phyloP scores from a whole-genome alignment of 1,140 invertebrate species.

The Drosophila subobscura region DNA sequence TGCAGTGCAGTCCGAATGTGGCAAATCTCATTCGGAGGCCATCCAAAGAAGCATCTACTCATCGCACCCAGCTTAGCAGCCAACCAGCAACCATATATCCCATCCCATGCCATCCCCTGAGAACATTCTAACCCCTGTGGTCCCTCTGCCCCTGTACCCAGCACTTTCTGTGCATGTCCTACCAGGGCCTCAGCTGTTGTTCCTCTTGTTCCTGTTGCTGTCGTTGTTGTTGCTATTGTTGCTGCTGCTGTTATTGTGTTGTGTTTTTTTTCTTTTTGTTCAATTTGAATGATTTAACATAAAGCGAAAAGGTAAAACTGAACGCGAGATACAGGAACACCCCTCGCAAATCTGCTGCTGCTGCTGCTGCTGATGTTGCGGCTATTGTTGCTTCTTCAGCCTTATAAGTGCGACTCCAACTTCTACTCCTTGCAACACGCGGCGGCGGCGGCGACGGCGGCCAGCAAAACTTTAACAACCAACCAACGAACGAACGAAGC shows the following conservation, averaged over 20 bases:
- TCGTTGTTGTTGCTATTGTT: constrained; percentile 49
- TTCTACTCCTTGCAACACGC: constrained; percentile 59
- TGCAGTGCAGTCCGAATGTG: constrained; percentile 30
- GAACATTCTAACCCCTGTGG: constrained; percentile 34
- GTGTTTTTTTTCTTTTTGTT: constrained; percentile 53
- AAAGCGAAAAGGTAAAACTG: constrained; percentile 68
- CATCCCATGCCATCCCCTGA: constrained; percentile 43
- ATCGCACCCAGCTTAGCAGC: constrained; percentile 33
- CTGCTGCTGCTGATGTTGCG: constrained; percentile 25
- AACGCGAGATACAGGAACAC: constrained; percentile 33
- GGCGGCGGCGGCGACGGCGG: constrained; percentile 13
- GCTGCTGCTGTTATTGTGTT: constrained; percentile 45
- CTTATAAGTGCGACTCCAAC: constrained; percentile 65
- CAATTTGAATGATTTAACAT: constrained; percentile 82
- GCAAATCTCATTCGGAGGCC: constrained; percentile 42
- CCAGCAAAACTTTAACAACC: constrained; percentile 75
- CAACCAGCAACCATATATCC: constrained; percentile 6
- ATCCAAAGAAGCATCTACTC: constrained; percentile 39
- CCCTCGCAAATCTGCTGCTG: constrained; percentile 56
- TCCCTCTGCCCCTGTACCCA: too few species aligned
- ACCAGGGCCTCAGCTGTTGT: constrained; percentile 68
- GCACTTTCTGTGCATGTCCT: constrained; percentile 1
- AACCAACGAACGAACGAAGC: constrained; percentile 39
- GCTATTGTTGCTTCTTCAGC: constrained; percentile 62
- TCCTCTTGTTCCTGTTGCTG: constrained; percentile 59